Conservation (phyloP, 2,888 invertebrate species). For the Lepidonotus clava region DNA sequence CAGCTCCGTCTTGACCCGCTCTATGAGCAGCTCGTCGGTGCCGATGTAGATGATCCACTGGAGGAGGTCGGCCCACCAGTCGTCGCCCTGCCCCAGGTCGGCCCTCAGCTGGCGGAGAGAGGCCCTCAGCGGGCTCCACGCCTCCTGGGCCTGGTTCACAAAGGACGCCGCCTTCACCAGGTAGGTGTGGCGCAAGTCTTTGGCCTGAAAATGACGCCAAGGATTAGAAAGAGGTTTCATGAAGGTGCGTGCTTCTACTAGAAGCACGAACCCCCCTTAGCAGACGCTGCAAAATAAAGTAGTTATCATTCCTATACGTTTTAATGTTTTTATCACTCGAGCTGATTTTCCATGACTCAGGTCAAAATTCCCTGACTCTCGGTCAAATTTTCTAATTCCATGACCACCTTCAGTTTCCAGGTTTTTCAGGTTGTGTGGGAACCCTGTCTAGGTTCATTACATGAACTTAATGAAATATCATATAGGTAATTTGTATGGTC, state of each 20-base stretch:
- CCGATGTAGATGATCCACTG: constrained; percentile 67
- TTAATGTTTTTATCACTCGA: not conserved
- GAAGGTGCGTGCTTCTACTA: not conserved
- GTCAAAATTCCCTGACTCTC: too few species aligned
- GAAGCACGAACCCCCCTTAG: not conserved
- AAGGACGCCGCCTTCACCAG: constrained; percentile 78
- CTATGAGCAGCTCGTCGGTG: constrained; percentile 71
- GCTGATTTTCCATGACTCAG: too few species aligned
- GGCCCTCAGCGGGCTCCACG: constrained; percentile 64
- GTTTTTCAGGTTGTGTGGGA: too few species aligned
- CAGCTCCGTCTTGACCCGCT: constrained; percentile 73
- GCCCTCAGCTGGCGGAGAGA: constrained; percentile 65
- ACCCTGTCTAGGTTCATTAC: too few species aligned
- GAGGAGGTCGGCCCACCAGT: constrained; percentile 78
- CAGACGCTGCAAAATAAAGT: not conserved
- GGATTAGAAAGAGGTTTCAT: not conserved
- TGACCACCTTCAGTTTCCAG: too few species aligned
- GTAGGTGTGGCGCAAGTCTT: constrained; percentile 84
- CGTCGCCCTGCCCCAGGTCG: constrained; percentile 67
- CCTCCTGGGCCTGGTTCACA: constrained; percentile 68
- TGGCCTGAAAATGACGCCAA: constrained; percentile 73
- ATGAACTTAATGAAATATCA: too few species aligned
- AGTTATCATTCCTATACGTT: not conserved
- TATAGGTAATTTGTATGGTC: too few species aligned
- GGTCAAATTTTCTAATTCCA: too few species aligned